Base-by-base conservation (phyloP, 2,888 invertebrate species). In the Caenorhabditis auriculariae region DNA sequence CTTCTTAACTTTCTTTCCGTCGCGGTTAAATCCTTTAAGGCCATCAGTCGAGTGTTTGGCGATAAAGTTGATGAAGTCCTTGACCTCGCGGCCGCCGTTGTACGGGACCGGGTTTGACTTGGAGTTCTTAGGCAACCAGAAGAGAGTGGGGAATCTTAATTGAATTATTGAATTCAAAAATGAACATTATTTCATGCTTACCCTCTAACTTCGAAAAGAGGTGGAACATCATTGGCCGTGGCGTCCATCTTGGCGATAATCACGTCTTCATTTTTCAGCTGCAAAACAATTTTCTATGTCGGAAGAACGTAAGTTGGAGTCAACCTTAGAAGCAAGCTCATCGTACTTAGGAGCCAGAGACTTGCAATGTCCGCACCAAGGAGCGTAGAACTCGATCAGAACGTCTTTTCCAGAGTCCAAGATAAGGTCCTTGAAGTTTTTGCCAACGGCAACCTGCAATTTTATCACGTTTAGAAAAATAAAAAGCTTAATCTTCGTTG, bases 351-450 rank as follows among this genome's bases (percentile, higher is more conserved):
- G 98, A 2, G 91, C 87, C 45, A 99, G 86, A 23, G 90, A 91
- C 85, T 98, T 96, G 86, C 98, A 99, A 82, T 98, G 96, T 72
- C 96, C 95, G 83, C 93, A 94, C 95, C 95, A 96, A 1, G 95
- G 95, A 32, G 96, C 96, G 84, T 98, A 98, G 86, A 98, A 98
- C 85, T 99, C 96, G 72, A 98, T 87, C 41, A 99, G 87, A 2
- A 91, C 91, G 83, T 99, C 98, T 82, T 92, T 90, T 29, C 87
- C 90, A 75, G 91, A 90, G 82, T 96, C 90, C 2, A 88, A 88
- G 0, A 98, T 92, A 32, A 81, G 73, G 54, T 95, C 91, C 82
- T 94, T 90, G 85, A 96, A 98, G 86, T 95, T 98, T 85, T 92
- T 92, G 66, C 89, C 96, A 7, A 99, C 98, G 3, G 91, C 93